Conservation (phyloP, 37 sponge, comb jelly and placozoan species). For the Geodia barretti region DNA sequence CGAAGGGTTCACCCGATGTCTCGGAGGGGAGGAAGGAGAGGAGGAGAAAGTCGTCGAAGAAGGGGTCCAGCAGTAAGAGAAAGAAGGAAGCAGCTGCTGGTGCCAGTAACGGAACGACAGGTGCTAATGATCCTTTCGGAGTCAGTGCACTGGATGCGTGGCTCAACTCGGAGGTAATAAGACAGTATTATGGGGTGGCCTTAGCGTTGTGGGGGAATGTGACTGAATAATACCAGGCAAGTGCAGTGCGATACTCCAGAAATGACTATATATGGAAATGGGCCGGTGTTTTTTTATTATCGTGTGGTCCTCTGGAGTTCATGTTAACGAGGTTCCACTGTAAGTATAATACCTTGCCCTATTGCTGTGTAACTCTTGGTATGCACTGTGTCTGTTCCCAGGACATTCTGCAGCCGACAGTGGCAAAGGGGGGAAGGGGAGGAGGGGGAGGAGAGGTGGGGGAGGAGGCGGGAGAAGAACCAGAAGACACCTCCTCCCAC, state of each 20-base stretch:
- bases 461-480: slow-evolving; percentile 8
- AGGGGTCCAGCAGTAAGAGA: slow-evolving; percentile 31
- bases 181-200: no score
- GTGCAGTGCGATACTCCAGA: no score
- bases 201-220: no score
- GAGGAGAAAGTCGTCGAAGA: slow-evolving; percentile 3
- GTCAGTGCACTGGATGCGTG: slow-evolving; percentile 53
- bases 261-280: no score
- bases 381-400: neutral
- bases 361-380: neutral
- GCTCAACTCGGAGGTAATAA: slow-evolving; percentile 43
- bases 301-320: no score
- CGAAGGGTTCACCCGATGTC: neutral
- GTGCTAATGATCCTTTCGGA: slow-evolving; percentile 35
- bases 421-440: neutral
- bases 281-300: no score
- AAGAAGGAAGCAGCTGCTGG: neutral
- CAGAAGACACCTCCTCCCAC: no score
- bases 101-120: neutral
- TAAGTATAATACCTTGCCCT: no score
- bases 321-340: no score
- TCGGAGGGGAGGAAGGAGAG: neutral
- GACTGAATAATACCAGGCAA: no score
- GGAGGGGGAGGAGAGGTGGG: neutral
- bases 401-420: slow-evolving; percentile 2